A percentile compares a stretch with the other conserved stretches of the same genome.
Evolutionary conservation across 2,113 vertebrate species (phyloP).

Genomic region (Prietella phreatophila): DNA sequence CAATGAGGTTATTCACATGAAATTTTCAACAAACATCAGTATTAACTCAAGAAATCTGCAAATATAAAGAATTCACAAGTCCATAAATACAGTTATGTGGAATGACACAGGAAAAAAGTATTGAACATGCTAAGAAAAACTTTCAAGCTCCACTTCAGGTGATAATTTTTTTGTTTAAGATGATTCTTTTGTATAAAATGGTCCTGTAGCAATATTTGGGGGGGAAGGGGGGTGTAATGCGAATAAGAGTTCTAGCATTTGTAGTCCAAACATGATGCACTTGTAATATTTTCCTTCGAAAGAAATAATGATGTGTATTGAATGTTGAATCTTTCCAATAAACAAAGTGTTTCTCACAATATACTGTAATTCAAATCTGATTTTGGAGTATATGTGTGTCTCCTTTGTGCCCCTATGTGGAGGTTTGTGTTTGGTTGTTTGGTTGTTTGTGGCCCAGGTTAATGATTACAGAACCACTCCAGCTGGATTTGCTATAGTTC

Average conservation of each 20-base stretch:
- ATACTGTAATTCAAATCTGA: neutral
- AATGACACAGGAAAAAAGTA: too few species aligned
- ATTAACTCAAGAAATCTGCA: too few species aligned
- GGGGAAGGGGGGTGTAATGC: neutral
- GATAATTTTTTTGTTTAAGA: neutral
- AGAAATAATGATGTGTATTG: neutral
- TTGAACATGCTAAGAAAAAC: too few species aligned
- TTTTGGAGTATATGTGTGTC: neutral
- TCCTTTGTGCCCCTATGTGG: neutral
- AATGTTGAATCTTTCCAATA: neutral
- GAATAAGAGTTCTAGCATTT: neutral
- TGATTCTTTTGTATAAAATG: neutral
- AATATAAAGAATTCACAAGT: too few species aligned
- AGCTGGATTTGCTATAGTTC: slow-evolving; percentile 28
- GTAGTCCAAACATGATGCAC: neutral
- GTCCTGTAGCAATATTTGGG: neutral
- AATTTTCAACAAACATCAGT: too few species aligned
- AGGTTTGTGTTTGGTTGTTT: neutral
- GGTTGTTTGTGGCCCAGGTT: neutral
- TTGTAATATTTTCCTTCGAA: neutral
- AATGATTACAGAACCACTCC: neutral
- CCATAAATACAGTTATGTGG: too few species aligned
- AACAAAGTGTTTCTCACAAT: neutral
- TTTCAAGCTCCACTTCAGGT: too few species aligned
- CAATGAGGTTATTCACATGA: too few species aligned